Base-by-base conservation (phyloP, 2,113 vertebrate species). In the Cyanistes caeruleus region DNA sequence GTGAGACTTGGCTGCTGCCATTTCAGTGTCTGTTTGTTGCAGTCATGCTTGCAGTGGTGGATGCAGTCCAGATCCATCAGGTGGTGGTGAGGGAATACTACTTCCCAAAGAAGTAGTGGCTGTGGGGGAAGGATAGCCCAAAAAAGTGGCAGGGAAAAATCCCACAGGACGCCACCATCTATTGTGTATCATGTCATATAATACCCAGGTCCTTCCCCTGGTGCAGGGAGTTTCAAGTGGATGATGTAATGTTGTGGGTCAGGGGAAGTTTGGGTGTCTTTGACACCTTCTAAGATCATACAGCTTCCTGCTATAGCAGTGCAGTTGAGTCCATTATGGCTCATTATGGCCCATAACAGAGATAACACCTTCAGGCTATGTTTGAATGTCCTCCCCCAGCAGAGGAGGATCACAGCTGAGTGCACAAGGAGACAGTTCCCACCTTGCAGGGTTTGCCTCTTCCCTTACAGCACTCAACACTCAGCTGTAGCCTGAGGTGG, bases 311-410 rank as follows among this genome's bases (percentile, higher is more conserved):
- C n/a, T 59, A 41, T 28, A 33, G 5, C 28, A 9, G 44, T 23
- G 44, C 9, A 13, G 12, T 14, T 28, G 53, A 30, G 44, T 14
- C 20, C 49, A 37, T 41, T 19, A 23, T 18, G 59, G 23, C 9
- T 28, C 41, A n/a, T 28, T 43, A 35, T 8, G 33, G 49, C 25
- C 33, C 15, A 9, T 60, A 43, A 24, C 23, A n/a, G 35, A 28
- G 30, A n/a, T 4, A 49, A 22, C 30, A 28, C 30, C 11, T 41
- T n/a, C 44, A 69, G 44, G 23, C 23, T n/a, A 4, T 1, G 0
- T 24, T 55, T 15, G 35, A 23, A 18, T 19, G 37, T 51, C 15
- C 44, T 30, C 23, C 19, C 17, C 31, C 79, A n/a, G 15, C 44
- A 30, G 24, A 11, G 18, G 35, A 82, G 19, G 70, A 43, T 3